Percentiles rank a stretch among this genome's conserved stretches.
phyloP scores from a whole-genome alignment of 1,140 invertebrate species.

The Apis cerana region DNA sequence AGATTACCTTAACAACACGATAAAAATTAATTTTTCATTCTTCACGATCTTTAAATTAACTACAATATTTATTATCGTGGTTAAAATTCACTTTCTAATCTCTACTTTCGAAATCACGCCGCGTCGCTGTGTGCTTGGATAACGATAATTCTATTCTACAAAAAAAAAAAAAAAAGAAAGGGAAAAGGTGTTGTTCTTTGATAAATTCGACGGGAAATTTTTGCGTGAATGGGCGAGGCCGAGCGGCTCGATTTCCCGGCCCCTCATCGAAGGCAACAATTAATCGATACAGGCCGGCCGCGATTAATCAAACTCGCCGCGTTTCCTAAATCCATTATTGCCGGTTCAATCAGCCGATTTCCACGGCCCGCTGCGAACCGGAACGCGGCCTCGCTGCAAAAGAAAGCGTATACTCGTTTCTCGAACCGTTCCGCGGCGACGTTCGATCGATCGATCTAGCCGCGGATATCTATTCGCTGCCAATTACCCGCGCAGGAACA shows the following conservation, averaged over 20 bases:
- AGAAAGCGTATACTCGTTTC: slow-evolving; percentile 10
- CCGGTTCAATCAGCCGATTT: slow-evolving; percentile 19
- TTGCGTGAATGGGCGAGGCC: neutral
- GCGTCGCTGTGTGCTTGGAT: no score
- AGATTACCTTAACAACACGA: no score
- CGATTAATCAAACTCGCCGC: slow-evolving; percentile 39
- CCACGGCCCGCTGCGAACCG: slow-evolving; percentile 11
- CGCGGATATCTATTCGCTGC: slow-evolving; percentile 56
- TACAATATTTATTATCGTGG: no score
- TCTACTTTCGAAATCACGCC: no score
- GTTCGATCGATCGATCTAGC: slow-evolving; percentile 56
- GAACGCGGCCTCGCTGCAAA: slow-evolving; percentile 9
- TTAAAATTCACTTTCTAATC: no score
- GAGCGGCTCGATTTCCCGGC: neutral
- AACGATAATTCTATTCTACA: no score
- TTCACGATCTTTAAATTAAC: no score
- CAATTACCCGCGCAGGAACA: slow-evolving; percentile 61
- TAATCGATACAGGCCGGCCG: slow-evolving; percentile 28
- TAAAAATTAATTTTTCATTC: no score
- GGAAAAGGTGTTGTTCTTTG: no score
- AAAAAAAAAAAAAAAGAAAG: no score
- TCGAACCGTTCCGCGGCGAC: slow-evolving; percentile 38
- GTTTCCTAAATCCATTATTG: slow-evolving; percentile 45
- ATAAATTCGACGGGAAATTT: neutral
- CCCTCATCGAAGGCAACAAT: slow-evolving; percentile 14